Evolutionary conservation across 2,113 vertebrate genomes (phyloP), one percentile per base, ranked within the genome.

Genomic region (Odocoileus hemionus): DNA sequence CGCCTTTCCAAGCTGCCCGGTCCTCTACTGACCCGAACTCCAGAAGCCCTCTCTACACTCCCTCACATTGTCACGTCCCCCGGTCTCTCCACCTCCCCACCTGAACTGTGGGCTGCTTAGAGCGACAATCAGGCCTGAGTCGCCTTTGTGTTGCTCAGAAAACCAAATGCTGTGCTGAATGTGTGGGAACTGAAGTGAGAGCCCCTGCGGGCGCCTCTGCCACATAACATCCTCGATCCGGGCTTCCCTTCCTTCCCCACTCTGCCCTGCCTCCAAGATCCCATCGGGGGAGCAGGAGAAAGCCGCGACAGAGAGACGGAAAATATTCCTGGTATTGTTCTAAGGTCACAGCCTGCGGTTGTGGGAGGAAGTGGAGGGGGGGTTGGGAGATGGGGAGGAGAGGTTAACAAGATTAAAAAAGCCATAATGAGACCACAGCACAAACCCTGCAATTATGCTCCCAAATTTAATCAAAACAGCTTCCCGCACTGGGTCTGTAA

Each of bases 371-470:
- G 93, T 1, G 7, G 61, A 78, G 47, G 90, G 94, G 67, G 67
- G 61, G 54, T 5, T 50, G 91, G 83, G 86, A 80, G 93, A 50
- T 36, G 93, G 80, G 78, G 86, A 74, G 55, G 86, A 94, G 96
- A 97, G 94, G 97, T 97, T 98, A 98, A 98, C 98, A 98, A 98
- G 98, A 98, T 98, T 98, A 78, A 97, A 98, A 98, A 98, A 97
- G 95, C 98, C 98, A 97, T 98, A 98, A 98, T 98, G 97, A 97
- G 98, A 97, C 98, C 98, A 47, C 98, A 98, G 97, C 74, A 95
- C 96, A 95, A 97, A 98, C 97, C 97, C 98, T 98, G 83, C 94
- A 97, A 98, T 98, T 98, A 98, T 8, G 90, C 91, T 98, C 98
- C 98, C 98, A 96, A 97, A 97, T 98, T 98, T 98, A 97, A 98